Conservation (phyloP, 1,140 invertebrate genomes). For the Ceratina australensis region DNA sequence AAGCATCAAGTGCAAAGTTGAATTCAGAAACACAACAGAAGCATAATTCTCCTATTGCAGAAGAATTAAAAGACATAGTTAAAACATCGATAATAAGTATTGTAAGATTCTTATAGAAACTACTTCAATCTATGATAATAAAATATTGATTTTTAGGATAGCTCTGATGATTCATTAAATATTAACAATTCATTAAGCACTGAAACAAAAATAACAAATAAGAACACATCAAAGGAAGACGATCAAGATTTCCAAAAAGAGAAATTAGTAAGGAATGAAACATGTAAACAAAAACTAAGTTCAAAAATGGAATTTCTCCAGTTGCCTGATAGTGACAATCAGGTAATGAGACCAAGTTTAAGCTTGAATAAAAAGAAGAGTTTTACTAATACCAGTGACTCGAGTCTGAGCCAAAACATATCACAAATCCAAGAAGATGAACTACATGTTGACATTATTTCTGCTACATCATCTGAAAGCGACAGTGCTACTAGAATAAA, state of each 20-base stretch:
- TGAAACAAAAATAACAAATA: not conserved
- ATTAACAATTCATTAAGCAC: not conserved
- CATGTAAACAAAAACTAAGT: not conserved
- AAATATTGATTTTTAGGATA: slow-evolving; percentile 35
- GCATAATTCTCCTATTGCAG: not conserved
- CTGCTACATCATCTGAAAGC: not conserved
- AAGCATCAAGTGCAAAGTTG: slow-evolving; percentile 17
- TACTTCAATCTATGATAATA: not conserved
- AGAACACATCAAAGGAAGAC: not conserved
- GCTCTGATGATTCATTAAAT: slow-evolving; percentile 36
- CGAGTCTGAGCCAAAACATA: not conserved
- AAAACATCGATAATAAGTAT: slow-evolving; percentile 44
- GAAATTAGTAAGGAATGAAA: not conserved
- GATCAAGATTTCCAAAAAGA: slow-evolving; percentile 6
- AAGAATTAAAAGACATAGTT: not conserved
- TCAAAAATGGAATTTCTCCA: not conserved
- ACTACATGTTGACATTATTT: not conserved
- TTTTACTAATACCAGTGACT: not conserved
- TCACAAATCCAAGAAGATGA: not conserved
- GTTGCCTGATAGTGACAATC: slow-evolving; percentile 50
- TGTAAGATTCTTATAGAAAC: slow-evolving; percentile 36
- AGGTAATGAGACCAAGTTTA: slow-evolving; percentile 8
- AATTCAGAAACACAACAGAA: not conserved
- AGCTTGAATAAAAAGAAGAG: slow-evolving; percentile 32
- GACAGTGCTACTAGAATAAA: not conserved